phyloP scores from a whole-genome alignment of 2,113 vertebrate species.

The Apteryx owenii region DNA sequence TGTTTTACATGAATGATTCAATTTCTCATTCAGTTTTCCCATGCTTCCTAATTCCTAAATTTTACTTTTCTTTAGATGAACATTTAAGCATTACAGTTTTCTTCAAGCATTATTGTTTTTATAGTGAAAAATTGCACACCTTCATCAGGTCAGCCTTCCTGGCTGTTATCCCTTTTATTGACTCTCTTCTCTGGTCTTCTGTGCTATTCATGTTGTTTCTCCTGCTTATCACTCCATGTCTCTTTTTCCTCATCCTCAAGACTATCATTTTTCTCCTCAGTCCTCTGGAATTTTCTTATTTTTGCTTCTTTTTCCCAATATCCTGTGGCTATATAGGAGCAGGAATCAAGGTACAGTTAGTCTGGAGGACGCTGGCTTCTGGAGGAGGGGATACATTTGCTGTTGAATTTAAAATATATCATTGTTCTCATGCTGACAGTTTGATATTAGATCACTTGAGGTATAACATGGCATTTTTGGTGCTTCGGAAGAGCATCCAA shows the following conservation, averaged over 20 bases:
- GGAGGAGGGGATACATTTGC: background rate
- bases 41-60: background rate
- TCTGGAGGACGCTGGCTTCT: background rate
- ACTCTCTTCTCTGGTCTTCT: background rate
- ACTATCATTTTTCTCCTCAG: accelerated
- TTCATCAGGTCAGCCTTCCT: background rate
- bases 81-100: background rate
- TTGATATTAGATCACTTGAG: background rate
- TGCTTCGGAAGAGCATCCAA: background rate
- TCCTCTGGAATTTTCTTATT: background rate
- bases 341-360: background rate
- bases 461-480: background rate
- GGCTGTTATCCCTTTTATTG: background rate
- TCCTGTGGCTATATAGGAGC: background rate
- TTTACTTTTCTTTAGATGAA: background rate
- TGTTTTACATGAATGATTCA: background rate
- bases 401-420: background rate
- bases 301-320: background rate
- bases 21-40: background rate
- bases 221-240: background rate
- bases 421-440: background rate
- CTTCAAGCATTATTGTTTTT: background rate
- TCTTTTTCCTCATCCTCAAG: background rate
- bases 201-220: background rate
- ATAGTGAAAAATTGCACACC: background rate